Percentiles rank a stretch among this genome's conserved stretches.
phyloP scores from a whole-genome alignment of 2,888 invertebrate species.

The Philaethria dido region DNA sequence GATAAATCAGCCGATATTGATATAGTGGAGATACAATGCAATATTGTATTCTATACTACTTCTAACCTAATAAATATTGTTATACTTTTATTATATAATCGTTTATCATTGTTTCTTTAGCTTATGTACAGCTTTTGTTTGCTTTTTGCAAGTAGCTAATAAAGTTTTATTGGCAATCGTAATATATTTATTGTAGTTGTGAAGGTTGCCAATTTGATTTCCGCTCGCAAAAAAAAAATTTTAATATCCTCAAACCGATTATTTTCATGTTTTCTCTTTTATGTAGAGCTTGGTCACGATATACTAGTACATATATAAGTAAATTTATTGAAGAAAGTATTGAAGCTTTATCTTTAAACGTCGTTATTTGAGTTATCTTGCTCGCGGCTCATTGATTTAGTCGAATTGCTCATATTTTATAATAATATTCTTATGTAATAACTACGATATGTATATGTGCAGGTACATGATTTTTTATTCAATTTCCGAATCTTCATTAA shows the following conservation, averaged over 20 bases:
- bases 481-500: no score
- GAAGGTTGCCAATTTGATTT: background rate
- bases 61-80: conserved; percentile 7
- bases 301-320: background rate
- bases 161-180: conserved; percentile 7
- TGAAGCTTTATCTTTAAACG: background rate
- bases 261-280: background rate
- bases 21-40: conserved; percentile 9
- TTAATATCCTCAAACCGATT: background rate
- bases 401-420: background rate
- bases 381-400: conserved; percentile 13
- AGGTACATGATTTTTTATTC: no score
- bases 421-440: conserved; percentile 2
- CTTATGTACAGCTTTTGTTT: background rate
- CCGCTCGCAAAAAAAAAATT: background rate
- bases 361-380: background rate
- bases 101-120: conserved; percentile 9
- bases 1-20: conserved; percentile 26
- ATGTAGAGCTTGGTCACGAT: background rate
- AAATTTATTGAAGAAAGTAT: background rate
- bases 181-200: conserved; percentile 9
- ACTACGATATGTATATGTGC: background rate
- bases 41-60: background rate
- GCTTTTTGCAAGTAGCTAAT: conserved; percentile 1
- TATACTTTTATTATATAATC: conserved; percentile 5